phyloP scores from a whole-genome alignment of 2,113 vertebrate genomes.

The Ammodytes marinus region DNA sequence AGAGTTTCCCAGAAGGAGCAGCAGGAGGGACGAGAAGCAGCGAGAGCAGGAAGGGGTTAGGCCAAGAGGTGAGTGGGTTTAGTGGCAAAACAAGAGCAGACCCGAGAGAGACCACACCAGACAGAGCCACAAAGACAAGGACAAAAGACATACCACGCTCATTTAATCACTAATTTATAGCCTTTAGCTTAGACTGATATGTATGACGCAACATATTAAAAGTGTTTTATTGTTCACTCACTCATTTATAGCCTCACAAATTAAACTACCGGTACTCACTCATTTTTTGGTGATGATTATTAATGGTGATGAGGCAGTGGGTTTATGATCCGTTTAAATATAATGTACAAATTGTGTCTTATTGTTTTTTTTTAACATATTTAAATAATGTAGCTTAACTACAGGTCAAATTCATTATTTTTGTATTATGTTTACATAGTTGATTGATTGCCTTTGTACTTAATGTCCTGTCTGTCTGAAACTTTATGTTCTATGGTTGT shows the following conservation, averaged over 20 bases:
- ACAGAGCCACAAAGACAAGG: conserved; percentile 31
- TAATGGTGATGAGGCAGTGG: background rate
- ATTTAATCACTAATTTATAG: background rate
- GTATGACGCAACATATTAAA: too few species aligned
- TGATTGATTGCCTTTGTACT: too few species aligned
- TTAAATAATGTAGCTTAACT: background rate
- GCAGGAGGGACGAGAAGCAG: conserved; percentile 67
- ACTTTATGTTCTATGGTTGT: too few species aligned
- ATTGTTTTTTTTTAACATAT: background rate
- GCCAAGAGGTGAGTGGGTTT: conserved; percentile 68
- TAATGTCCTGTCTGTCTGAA: too few species aligned
- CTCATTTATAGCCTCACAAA: too few species aligned
- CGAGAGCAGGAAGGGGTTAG: conserved; percentile 66
- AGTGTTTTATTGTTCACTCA: too few species aligned
- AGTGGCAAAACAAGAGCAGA: conserved; percentile 60
- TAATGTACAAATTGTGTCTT: background rate
- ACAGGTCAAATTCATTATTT: background rate
- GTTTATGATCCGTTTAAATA: background rate
- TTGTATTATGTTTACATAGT: background rate
- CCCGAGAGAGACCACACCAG: conserved; percentile 25
- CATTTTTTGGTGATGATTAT: too few species aligned
- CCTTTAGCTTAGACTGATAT: background rate
- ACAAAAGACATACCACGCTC: background rate
- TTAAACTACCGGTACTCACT: too few species aligned
- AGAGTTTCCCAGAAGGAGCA: conserved; percentile 82